Percentiles rank a stretch among this genome's conserved stretches.
These are phyloP conservation scores for Thamnophis sirtalis DNA, from an alignment of 2,113 vertebrate genomes.

Conservation along the genomic window DNA sequence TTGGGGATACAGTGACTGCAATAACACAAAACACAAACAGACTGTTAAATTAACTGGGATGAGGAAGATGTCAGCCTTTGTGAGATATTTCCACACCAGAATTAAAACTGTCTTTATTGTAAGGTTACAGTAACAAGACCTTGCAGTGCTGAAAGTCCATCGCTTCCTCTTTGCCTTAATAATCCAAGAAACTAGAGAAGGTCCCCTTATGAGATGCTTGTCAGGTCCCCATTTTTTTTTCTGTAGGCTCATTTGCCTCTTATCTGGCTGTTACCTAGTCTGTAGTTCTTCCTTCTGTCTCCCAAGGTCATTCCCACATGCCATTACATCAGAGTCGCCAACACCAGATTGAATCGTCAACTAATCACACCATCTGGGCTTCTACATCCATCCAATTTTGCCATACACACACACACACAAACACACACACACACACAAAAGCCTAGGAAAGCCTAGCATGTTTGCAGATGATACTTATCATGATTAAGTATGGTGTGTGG, in stretches of 20 bases:
- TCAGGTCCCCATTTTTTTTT: background rate
- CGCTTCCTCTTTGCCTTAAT: background rate
- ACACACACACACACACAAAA: too few species aligned
- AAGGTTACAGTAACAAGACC: background rate
- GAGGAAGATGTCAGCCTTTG: background rate
- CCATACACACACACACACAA: background rate
- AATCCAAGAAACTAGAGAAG: background rate
- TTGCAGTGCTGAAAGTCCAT: background rate
- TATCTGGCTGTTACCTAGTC: background rate
- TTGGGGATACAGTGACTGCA: background rate
- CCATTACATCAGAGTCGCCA: background rate
- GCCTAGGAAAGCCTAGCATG: background rate
- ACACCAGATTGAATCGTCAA: background rate
- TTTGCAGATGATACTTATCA: background rate
- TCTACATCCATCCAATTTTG: background rate
- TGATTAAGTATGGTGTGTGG: background rate
- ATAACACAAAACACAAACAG: background rate
- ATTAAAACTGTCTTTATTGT: background rate
- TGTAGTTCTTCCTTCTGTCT: background rate
- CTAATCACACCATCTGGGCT: background rate
- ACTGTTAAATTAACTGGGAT: background rate
- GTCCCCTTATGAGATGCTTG: background rate
- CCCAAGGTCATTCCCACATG: background rate
- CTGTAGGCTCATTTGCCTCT: background rate
- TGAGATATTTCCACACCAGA: background rate